These are phyloP conservation scores for Coenonympha glycerion DNA, from an alignment of 2,888 invertebrate genomes.

Conservation along the genomic window DNA sequence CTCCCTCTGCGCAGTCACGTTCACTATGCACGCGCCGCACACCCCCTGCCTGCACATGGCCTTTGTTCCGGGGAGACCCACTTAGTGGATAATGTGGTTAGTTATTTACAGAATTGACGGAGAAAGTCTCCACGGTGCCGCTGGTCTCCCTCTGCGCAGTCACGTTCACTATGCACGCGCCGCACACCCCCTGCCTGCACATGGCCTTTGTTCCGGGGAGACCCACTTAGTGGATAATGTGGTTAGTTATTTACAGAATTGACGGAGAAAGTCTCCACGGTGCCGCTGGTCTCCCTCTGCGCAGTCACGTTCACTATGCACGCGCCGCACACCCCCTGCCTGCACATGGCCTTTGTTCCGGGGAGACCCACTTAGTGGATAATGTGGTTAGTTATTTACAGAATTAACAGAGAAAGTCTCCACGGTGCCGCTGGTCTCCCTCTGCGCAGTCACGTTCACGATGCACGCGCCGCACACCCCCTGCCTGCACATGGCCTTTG, in stretches of 20 bases:
- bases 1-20: slow-evolving; percentile 47
- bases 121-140: slow-evolving; percentile 47
- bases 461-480: slow-evolving; percentile 63
- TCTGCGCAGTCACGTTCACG: slow-evolving; percentile 50
- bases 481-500: slow-evolving; percentile 75
- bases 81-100: slow-evolving; percentile 45
- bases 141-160: slow-evolving; percentile 46
- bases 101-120: slow-evolving; percentile 58
- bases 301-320: slow-evolving; percentile 60
- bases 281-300: slow-evolving; percentile 40
- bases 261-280: slow-evolving; percentile 53
- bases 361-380: slow-evolving; percentile 75
- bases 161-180: slow-evolving; percentile 58
- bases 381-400: slow-evolving; percentile 37
- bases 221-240: no score
- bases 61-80: slow-evolving; percentile 80
- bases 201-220: slow-evolving; percentile 80
- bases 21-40: slow-evolving; percentile 59
- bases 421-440: slow-evolving; percentile 39
- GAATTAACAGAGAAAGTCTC: slow-evolving; percentile 61
- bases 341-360: slow-evolving; percentile 79
- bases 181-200: slow-evolving; percentile 64
- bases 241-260: slow-evolving; percentile 50
- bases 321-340: slow-evolving; percentile 60
- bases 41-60: slow-evolving; percentile 66